These are phyloP conservation scores for Strongylocentrotus purpuratus DNA, from an alignment of 35 echinoderm and acorn worm species.

Conservation along the genomic window DNA sequence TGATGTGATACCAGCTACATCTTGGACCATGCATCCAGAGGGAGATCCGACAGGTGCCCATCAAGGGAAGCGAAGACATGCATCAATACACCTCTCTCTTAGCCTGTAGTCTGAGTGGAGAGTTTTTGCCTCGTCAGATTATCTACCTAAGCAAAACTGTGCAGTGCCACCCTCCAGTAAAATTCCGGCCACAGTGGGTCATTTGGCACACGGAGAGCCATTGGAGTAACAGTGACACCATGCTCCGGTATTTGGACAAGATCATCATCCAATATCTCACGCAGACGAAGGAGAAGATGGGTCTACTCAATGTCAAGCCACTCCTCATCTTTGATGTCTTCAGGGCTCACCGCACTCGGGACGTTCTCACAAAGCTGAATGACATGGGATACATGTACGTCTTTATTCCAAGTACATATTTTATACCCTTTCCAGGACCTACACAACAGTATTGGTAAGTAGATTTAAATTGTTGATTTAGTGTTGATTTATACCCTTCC, in stretches of 20 bases:
- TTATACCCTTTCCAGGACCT: too few relatives aligned
- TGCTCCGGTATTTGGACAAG: background rate
- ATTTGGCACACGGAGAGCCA: background rate
- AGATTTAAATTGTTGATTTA: too few relatives aligned
- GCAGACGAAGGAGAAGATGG: background rate
- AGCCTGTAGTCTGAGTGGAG: background rate
- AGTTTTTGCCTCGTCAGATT: background rate
- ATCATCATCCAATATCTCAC: background rate
- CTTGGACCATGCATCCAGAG: slow-evolving; percentile 47
- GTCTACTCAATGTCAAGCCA: background rate
- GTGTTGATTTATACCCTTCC: too few relatives aligned
- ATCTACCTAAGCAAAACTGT: background rate
- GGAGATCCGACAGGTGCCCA: slow-evolving; percentile 41
- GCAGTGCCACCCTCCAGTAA: background rate
- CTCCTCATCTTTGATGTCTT: background rate
- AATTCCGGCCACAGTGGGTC: background rate
- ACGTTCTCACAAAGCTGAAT: background rate
- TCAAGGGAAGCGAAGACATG: slow-evolving; percentile 54
- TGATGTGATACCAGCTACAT: slow-evolving; percentile 41
- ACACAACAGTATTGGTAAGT: too few relatives aligned
- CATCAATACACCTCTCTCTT: slow-evolving; percentile 41
- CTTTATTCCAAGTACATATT: background rate
- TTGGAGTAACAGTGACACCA: background rate
- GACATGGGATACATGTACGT: background rate
- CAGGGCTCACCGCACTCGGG: background rate